Base-by-base conservation (phyloP, 2,113 vertebrate species). In the Eudyptes chrysolophus region DNA sequence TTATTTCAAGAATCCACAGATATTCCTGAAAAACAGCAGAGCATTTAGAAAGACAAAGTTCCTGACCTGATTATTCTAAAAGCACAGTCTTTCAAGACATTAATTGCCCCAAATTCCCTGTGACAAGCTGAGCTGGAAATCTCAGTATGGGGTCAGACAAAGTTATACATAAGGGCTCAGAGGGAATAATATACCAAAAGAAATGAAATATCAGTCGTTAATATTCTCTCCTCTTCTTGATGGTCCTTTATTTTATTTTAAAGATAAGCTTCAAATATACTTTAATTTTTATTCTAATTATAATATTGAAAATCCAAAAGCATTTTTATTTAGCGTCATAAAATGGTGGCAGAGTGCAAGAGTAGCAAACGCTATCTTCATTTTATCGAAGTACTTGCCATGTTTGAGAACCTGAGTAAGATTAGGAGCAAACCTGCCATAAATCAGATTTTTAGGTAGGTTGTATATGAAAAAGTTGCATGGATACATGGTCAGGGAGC, bases 1-100 rank as follows among this genome's bases (percentile, higher is more conserved):
- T 96, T 95, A 96, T 88, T 96, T 90, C 84, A 92, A 94, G 87
- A 79, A 90, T 83, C 78, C 82, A 44, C 48, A 75, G 92, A 83
- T 96, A 97, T 66, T 94, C 91, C 94, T 84, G 82, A 94, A 71
- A 92, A 94, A 95, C 54, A 78, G 64, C 76, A 92, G 72, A 94
- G 27, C 72, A 75, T 87, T 97, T 94, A 78, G 88, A 87, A 92
- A 81, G 88, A 88, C 51, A 75, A 94, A 89, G 80, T 94, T 95
- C 79, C 83, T 89, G 83, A 72, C 82, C 57, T 83, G 82, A 93
- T 88, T 85, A 85, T 93, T 95, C 68, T 80, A 80, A 90, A 97
- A 95, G 55, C 51, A 80, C 71, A 64, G 72, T 88, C 83, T 87
- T 89, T 91, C 84, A 65, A 94, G 78, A 79, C 55, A 89, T 93